Base-by-base conservation (phyloP, 2,113 vertebrate genomes). In the Barnardius zonarius region DNA sequence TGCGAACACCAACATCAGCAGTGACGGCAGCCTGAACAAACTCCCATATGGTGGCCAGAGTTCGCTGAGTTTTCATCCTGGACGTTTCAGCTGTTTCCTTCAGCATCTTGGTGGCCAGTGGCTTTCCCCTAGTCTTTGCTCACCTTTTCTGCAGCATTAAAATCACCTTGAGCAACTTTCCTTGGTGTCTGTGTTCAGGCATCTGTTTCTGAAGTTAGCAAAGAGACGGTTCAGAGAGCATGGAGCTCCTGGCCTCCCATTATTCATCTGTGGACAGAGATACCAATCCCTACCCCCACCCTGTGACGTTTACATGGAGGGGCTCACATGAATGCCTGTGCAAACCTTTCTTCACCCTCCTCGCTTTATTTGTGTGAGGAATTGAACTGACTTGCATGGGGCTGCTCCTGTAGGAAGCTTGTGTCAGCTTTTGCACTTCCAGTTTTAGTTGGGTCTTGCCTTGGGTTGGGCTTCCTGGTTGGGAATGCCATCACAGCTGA, bases 221-320 rank as follows among this genome's bases (percentile, higher is more conserved):
- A n/a, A 61, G 64, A 69, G 62, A 8, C 6, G 17, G 10, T 18
- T 83, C 23, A 59, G 49, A 54, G 44, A 46, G 24, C 22, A 2
- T 3, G 35, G 55, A 79, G 35, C 30, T 73, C 24, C 39, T 66
- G 59, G 13, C 63, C 48, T 27, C 28, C 20, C 0, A 0, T 69
- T 46, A 35, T 6, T 52, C 62, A 22, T 24, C 35, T 18, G 3
- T 30, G 55, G 48, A 33, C 41, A 0, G 1, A 44, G 54, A 35
- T 69, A 44, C 2, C 48, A 39, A 31, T 63, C 24, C 37, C 41
- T 30, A 25, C 13, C 7, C 57, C 62, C 46, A 37, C 0, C 0
- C 52, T 14, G 9, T 41, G 59, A 44, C 5, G 33, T 44, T 72
- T 14, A 7, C 19, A 1, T 30, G 35, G 33, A 82, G 48, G 61